A percentile compares a stretch with the other conserved stretches of the same genome.
phyloP scores from a whole-genome alignment of 2,888 invertebrate genomes.

The Eubasilissa splendida region DNA sequence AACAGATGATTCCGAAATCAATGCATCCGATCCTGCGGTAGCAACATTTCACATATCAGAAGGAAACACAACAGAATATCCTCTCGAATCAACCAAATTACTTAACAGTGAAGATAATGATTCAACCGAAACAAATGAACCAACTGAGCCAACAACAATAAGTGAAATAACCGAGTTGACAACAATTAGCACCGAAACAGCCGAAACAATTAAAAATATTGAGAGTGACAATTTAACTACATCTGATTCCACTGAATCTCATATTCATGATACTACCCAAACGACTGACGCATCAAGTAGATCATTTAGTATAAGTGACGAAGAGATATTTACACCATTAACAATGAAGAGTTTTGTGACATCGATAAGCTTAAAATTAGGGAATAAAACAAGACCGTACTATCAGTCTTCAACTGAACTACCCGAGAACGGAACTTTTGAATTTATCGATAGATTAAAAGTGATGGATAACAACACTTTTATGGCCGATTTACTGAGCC shows the following conservation, averaged over 20 bases:
- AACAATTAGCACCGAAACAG: slow-evolving; percentile 55
- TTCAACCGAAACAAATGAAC: slow-evolving; percentile 12
- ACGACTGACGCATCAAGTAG: slow-evolving; percentile 51
- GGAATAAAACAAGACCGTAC: slow-evolving; percentile 61
- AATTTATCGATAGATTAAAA: slow-evolving; percentile 57
- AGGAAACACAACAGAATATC: slow-evolving; percentile 7
- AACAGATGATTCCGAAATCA: slow-evolving; percentile 29
- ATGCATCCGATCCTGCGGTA: slow-evolving; percentile 1
- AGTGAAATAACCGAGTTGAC: slow-evolving; percentile 9
- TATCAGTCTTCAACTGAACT: slow-evolving; percentile 58
- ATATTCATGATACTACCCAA: slow-evolving; percentile 54
- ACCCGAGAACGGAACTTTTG: slow-evolving; percentile 51
- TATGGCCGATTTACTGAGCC: slow-evolving; percentile 46
- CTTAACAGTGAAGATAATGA: background rate
- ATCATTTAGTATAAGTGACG: slow-evolving; percentile 41
- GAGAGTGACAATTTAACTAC: too few relatives aligned
- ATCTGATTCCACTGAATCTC: slow-evolving; percentile 54
- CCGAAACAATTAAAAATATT: slow-evolving; percentile 58
- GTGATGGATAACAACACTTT: slow-evolving; percentile 47
- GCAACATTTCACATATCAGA: background rate
- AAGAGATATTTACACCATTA: slow-evolving; percentile 59
- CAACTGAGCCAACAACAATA: slow-evolving; percentile 36
- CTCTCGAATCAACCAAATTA: slow-evolving; percentile 1
- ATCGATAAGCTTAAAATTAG: slow-evolving; percentile 71
- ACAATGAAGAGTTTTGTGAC: slow-evolving; percentile 71